Conservation (phyloP, 2,888 invertebrate genomes). For the Tetragnatha montana region DNA sequence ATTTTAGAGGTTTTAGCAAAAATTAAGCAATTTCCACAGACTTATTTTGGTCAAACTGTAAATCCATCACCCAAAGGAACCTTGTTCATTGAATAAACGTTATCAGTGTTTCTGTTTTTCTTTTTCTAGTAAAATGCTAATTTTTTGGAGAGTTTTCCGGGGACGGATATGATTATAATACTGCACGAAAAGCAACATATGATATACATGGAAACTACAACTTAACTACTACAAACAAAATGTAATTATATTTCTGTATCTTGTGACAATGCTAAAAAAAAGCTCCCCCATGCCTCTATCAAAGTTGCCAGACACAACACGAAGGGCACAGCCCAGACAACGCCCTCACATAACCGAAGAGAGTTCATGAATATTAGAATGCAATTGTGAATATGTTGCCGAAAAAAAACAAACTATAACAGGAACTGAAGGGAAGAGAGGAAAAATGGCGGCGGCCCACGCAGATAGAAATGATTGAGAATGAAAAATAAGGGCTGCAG, state of each 20-base stretch:
- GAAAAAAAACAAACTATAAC: no score
- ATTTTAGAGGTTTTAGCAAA: no score
- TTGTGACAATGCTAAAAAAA: background rate
- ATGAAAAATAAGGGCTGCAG: background rate
- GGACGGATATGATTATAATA: background rate
- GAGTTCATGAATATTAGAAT: constrained; percentile 8
- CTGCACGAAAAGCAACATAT: no score
- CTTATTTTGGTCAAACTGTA: no score
- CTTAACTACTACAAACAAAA: background rate
- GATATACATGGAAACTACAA: background rate
- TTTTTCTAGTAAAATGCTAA: no score
- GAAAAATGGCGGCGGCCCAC: background rate
- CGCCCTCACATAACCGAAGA: constrained; percentile 26
- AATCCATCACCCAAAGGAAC: no score
- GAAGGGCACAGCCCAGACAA: constrained; percentile 26
- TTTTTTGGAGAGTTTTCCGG: background rate
- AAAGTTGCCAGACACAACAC: constrained; percentile 7
- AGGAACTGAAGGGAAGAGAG: background rate
- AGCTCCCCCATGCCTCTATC: background rate
- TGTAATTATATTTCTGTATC: background rate
- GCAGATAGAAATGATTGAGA: background rate
- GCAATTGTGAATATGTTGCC: background rate
- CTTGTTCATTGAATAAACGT: no score
- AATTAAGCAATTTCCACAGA: no score
- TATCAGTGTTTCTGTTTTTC: no score